phyloP scores from a whole-genome alignment of 2,888 invertebrate species.

The Chydorus sphaericus region DNA sequence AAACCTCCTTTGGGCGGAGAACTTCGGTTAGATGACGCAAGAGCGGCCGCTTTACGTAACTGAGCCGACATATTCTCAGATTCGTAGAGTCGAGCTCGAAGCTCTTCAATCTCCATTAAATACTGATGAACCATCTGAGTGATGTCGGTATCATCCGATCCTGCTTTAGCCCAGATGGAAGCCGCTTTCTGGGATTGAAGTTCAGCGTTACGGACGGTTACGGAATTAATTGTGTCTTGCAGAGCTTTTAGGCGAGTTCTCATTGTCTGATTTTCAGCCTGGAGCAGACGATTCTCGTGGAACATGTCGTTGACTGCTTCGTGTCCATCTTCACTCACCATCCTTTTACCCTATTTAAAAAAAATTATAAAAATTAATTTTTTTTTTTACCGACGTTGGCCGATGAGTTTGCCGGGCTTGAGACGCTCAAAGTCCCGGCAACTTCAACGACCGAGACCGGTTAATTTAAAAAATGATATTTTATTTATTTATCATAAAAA shows the following conservation, averaged over 20 bases:
- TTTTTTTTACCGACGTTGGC: neutral
- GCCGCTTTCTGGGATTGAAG: conserved; percentile 63
- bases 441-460: no score
- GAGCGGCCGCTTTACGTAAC: conserved; percentile 36
- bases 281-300: conserved; percentile 85
- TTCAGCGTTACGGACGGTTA: conserved; percentile 67
- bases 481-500: neutral
- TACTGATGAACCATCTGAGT: conserved; percentile 64
- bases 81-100: conserved; percentile 75
- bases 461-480: neutral
- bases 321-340: conserved; percentile 70
- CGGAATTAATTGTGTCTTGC: conserved; percentile 79
- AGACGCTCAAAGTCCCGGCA: no score
- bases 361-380: no score
- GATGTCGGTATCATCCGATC: conserved; percentile 39
- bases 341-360: conserved; percentile 57
- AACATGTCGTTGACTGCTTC: conserved; percentile 85
- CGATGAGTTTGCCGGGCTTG: no score
- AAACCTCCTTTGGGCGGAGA: neutral
- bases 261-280: conserved; percentile 73
- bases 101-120: conserved; percentile 76
- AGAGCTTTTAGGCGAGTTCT: conserved; percentile 80
- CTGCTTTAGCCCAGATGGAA: conserved; percentile 41
- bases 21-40: conserved; percentile 6
- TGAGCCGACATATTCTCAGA: conserved; percentile 65